Percentiles rank a stretch among this genome's conserved stretches.
Evolutionary conservation across 2,888 invertebrate species (phyloP).

Genomic region (Sepiola atlantica): DNA sequence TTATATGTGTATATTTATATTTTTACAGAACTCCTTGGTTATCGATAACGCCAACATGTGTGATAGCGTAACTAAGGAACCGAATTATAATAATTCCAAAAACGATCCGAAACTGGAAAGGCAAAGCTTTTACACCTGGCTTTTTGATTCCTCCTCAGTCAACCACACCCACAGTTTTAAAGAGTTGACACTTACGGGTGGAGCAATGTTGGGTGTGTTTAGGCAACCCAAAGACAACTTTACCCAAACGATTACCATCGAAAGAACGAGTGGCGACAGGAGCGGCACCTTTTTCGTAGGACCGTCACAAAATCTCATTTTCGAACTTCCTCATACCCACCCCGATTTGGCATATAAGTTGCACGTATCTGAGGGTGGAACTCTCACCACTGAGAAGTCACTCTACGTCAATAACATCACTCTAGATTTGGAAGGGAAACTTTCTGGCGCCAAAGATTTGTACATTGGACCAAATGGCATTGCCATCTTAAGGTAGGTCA

Average conservation of each 20-base stretch:
- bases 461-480: conserved; percentile 59
- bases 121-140: conserved; percentile 62
- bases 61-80: conserved; percentile 52
- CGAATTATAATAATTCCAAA: conserved; percentile 58
- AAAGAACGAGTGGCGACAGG: conserved; percentile 60
- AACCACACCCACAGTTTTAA: conserved; percentile 52
- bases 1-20: background rate
- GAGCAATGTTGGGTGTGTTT: conserved; percentile 62
- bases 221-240: conserved; percentile 58
- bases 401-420: conserved; percentile 61
- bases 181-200: conserved; percentile 57
- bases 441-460: conserved; percentile 59
- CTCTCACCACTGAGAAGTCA: conserved; percentile 55
- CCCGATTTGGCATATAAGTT: conserved; percentile 64
- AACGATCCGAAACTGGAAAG: conserved; percentile 57
- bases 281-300: conserved; percentile 52
- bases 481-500: conserved; percentile 23
- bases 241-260: conserved; percentile 57
- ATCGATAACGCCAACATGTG: conserved; percentile 62
- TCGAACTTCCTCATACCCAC: conserved; percentile 58
- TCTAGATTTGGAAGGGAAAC: conserved; percentile 59
- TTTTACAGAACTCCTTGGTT: conserved; percentile 52
- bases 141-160: conserved; percentile 55
- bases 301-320: conserved; percentile 57
- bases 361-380: conserved; percentile 58